Evolutionary conservation across 2,113 vertebrate genomes (phyloP), one percentile per base, ranked within the genome.

Genomic region (human): DNA sequence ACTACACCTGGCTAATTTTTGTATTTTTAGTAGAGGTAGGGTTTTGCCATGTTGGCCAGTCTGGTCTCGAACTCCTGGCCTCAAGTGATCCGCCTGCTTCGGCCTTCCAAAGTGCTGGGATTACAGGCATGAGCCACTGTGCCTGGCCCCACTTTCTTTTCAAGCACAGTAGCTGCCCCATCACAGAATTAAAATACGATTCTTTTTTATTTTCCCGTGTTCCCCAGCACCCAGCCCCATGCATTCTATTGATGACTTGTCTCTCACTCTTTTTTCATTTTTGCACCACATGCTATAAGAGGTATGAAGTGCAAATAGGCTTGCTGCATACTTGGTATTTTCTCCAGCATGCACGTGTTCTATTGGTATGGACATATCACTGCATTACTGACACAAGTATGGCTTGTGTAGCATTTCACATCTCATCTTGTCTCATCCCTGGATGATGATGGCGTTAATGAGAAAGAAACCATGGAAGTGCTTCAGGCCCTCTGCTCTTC

Each of bases 331-430:
- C 27, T 25, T 1, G 2, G 7, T 32, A 0, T 23, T 30, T 61
- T 57, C 38, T 64, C 48, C 64, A 45, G 3, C 18, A n/a, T 38
- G 80, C 4, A 2, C 4, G 16, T 55, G 50, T 35, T 78, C 45
- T 20, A 2, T 10, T 43, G 72, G 27, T 23, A 12, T 0, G 12
- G 16, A 8, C 23, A 3, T 11, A 2, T 43, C 14, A 38, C 18
- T 48, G 20, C 1, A 4, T 27, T 30, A 64, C 27, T 43, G 40
- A 73, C 75, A 17, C 12, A 50, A 45, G 40, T 7, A 32, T 20
- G 70, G 20, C 18, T 48, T 38, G 30, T 35, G 8, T 14, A 38
- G 61, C 30, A 17, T 83, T 89, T 61, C 57, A 13, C 43, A 43
- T 18, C 32, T 80, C 40, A 52, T 61, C 18, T 61, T 2, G 23